phyloP scores from a whole-genome alignment of 1,140 invertebrate genomes.

The Diuraphis noxia region DNA sequence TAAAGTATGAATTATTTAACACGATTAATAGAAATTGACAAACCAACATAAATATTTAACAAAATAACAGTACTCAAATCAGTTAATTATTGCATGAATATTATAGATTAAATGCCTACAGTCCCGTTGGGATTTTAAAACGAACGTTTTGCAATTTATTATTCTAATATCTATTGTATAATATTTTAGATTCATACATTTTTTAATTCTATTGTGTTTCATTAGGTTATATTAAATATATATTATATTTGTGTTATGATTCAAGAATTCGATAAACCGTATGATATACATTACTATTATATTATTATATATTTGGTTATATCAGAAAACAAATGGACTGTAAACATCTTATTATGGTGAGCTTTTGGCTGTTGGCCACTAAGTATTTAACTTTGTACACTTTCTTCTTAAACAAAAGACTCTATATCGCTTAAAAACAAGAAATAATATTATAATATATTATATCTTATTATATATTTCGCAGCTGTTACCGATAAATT shows the following conservation, averaged over 20 bases:
- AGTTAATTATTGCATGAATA: background rate
- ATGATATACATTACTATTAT: background rate
- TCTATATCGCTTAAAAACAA: background rate
- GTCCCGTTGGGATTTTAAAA: background rate
- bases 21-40: too few relatives aligned
- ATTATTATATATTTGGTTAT: background rate
- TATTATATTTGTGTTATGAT: background rate
- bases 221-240: background rate
- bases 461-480: too few relatives aligned
- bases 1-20: background rate
- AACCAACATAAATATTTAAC: background rate
- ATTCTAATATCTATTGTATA: background rate
- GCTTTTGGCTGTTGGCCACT: background rate
- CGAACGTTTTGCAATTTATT: background rate
- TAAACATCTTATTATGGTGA: constrained; percentile 5
- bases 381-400: background rate
- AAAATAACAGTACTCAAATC: background rate
- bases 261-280: background rate
- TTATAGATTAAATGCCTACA: background rate
- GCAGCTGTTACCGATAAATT: constrained; percentile 10
- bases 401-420: constrained; percentile 11
- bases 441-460: background rate
- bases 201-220: background rate
- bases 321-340: constrained; percentile 23
- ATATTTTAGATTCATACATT: background rate